These are phyloP conservation scores for Sebastes nivosus DNA, from an alignment of 2,797 vertebrate species.

Conservation along the genomic window DNA sequence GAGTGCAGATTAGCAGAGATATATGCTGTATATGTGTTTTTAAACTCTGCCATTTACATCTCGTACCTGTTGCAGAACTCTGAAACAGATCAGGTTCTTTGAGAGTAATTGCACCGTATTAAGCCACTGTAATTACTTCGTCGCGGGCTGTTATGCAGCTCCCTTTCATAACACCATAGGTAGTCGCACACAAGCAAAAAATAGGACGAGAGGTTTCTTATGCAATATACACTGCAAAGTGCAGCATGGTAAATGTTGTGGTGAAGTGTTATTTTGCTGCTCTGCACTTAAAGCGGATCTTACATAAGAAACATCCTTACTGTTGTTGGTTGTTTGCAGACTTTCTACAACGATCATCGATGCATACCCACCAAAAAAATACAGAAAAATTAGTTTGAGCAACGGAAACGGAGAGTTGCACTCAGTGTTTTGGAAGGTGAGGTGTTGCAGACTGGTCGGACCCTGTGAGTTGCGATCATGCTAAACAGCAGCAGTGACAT, in stretches of 20 bases:
- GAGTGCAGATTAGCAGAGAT: conserved; percentile 49
- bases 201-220: not conserved
- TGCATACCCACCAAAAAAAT: not conserved
- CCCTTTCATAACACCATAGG: not conserved
- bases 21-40: not conserved
- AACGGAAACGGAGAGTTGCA: not conserved
- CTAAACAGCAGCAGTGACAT: not conserved
- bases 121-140: not conserved
- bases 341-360: not conserved
- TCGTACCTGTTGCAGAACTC: not conserved
- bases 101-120: not conserved
- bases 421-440: not conserved
- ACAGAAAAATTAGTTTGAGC: not conserved
- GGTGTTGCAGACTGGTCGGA: not conserved
- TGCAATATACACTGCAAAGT: not conserved
- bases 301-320: not conserved
- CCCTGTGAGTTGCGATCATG: not conserved
- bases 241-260: not conserved
- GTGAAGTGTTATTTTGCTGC: not conserved
- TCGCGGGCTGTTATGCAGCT: not conserved
- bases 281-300: not conserved
- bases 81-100: not conserved
- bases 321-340: not conserved
- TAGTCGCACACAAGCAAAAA: not conserved
- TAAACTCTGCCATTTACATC: conserved; percentile 1